phyloP scores from a whole-genome alignment of 2,797 vertebrate species.

The Pipistrellus pipistrellus region DNA sequence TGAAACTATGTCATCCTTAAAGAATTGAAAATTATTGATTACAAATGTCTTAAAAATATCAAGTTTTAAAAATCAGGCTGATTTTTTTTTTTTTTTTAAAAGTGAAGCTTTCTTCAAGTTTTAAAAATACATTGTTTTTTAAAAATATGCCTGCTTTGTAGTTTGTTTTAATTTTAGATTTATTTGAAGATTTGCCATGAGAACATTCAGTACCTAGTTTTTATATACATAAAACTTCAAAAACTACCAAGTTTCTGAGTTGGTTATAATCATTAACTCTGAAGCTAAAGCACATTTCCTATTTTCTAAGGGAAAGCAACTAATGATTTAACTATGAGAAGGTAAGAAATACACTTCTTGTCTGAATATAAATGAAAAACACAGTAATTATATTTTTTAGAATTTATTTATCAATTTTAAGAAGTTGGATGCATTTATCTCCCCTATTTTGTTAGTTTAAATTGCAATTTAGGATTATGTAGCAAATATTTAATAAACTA shows the following conservation, averaged over 20 bases:
- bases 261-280: neutral
- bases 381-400: slow-evolving; percentile 54
- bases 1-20: neutral
- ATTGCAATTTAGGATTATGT: slow-evolving; percentile 7
- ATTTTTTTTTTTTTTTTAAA: neutral
- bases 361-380: neutral
- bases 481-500: slow-evolving; percentile 35
- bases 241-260: neutral
- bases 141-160: slow-evolving; percentile 40
- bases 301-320: neutral
- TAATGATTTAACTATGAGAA: slow-evolving; percentile 21
- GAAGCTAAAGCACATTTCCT: neutral
- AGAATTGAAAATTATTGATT: slow-evolving; percentile 19
- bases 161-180: slow-evolving; percentile 47
- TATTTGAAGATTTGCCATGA: neutral
- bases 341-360: slow-evolving; percentile 10
- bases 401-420: slow-evolving; percentile 13
- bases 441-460: neutral
- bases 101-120: neutral
- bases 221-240: neutral
- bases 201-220: neutral
- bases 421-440: neutral
- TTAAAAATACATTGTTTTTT: slow-evolving; percentile 15
- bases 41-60: slow-evolving; percentile 37
- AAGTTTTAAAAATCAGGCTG: neutral